phyloP scores from a whole-genome alignment of 2,797 vertebrate species.

The Leucoraja ocellata region DNA sequence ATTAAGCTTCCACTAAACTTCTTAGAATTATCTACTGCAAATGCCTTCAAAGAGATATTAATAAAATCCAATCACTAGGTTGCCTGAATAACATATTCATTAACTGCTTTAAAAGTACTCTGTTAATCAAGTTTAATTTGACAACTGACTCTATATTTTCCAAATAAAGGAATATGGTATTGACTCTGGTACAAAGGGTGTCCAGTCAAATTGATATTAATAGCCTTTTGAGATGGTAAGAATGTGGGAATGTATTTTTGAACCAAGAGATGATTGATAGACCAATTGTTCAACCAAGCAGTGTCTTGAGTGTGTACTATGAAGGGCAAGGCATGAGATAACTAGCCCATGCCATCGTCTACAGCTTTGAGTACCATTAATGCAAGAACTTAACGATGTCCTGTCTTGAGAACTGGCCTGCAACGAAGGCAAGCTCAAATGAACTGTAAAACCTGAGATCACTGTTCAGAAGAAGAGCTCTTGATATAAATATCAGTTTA shows the following conservation, averaged over 20 bases:
- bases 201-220: background rate
- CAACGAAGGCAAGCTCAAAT: background rate
- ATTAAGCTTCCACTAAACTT: background rate
- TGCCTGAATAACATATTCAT: background rate
- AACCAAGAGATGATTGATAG: background rate
- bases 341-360: background rate
- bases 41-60: background rate
- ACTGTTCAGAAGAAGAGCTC: too few relatives aligned
- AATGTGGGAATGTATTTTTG: background rate
- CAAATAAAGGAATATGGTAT: background rate
- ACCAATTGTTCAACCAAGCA: background rate
- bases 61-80: background rate
- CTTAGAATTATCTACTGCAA: background rate
- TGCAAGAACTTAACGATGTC: background rate
- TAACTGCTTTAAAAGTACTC: background rate
- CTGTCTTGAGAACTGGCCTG: background rate
- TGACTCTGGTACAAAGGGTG: background rate
- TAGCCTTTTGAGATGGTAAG: background rate
- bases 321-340: background rate
- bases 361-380: background rate
- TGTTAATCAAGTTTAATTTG: slow-evolving; percentile 7
- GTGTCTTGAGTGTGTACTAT: background rate
- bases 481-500: too few relatives aligned
- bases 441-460: background rate
- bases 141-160: background rate